Conservation (phyloP, 2,113 vertebrate species). For the Myiozetetes cayanensis region DNA sequence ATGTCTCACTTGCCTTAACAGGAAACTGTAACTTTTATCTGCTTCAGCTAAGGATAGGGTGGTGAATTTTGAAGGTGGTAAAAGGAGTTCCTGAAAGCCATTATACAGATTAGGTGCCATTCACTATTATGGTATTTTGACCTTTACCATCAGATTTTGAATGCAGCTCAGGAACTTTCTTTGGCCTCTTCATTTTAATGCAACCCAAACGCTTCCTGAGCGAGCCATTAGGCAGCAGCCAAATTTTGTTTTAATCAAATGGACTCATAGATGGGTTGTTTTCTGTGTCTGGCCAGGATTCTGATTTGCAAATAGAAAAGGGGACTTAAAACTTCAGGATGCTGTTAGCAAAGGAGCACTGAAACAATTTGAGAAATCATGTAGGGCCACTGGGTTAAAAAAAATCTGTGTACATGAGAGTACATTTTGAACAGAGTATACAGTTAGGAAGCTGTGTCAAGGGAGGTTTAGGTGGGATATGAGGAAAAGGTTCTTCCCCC, state of each 20-base stretch:
- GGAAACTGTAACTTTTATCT: neutral
- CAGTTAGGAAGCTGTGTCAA: neutral
- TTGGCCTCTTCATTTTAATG: conserved; percentile 64
- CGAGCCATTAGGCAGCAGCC: conserved; percentile 49
- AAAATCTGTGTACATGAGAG: rapidly evolving
- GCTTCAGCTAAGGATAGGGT: neutral
- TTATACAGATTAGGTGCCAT: neutral
- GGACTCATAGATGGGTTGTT: conserved; percentile 38
- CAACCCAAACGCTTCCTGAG: conserved; percentile 57
- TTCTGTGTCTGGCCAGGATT: conserved; percentile 47
- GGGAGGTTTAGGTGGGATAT: neutral
- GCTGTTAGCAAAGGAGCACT: neutral
- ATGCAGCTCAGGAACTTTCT: conserved; percentile 59
- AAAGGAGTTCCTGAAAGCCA: neutral
- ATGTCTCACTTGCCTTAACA: neutral
- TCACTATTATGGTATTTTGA: conserved; percentile 19
- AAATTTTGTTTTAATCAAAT: conserved; percentile 57
- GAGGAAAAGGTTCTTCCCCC: neutral
- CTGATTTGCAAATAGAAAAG: conserved; percentile 31
- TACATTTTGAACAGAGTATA: neutral
- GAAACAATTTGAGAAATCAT: neutral
- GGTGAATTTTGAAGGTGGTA: neutral
- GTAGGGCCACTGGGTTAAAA: neutral
- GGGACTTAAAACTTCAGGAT: neutral
- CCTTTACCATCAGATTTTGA: conserved; percentile 42